Conservation (phyloP, 92 coral and sea anemone genomes). For the Isaurus tuberculatus region DNA sequence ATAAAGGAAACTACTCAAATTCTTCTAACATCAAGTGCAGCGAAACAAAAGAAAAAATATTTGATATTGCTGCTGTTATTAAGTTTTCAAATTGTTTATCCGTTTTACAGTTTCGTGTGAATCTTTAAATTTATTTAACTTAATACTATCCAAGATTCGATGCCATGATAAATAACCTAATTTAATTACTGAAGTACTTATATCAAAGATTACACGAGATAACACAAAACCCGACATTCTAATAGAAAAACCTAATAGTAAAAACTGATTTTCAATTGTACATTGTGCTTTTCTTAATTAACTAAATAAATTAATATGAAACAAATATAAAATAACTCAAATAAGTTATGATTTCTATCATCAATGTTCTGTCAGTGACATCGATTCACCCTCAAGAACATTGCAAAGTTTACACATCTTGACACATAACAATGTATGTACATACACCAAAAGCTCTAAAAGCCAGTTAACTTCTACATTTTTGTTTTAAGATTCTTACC, state of each 20-base stretch:
- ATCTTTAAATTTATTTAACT: background rate
- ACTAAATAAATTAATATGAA: background rate
- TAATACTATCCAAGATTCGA: background rate
- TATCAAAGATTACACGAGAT: background rate
- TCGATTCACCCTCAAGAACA: too few relatives aligned
- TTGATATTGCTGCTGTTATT: background rate
- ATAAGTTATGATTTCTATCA: too few relatives aligned
- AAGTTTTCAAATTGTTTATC: background rate
- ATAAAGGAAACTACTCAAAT: background rate
- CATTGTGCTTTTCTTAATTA: background rate
- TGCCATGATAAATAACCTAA: background rate
- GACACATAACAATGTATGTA: background rate
- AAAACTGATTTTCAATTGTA: too few relatives aligned
- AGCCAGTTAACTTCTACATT: background rate
- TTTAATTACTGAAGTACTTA: constrained; percentile 6
- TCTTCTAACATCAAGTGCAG: background rate
- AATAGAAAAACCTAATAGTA: too few relatives aligned
- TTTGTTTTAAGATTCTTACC: constrained; percentile 62
- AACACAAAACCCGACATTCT: too few relatives aligned
- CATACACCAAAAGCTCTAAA: background rate
- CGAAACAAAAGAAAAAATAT: background rate
- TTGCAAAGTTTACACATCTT: background rate
- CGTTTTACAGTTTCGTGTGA: background rate
- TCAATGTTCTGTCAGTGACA: too few relatives aligned
- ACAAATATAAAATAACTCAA: too few relatives aligned